Conservation (phyloP, 1,140 invertebrate genomes). For the Eciton burchellii region DNA sequence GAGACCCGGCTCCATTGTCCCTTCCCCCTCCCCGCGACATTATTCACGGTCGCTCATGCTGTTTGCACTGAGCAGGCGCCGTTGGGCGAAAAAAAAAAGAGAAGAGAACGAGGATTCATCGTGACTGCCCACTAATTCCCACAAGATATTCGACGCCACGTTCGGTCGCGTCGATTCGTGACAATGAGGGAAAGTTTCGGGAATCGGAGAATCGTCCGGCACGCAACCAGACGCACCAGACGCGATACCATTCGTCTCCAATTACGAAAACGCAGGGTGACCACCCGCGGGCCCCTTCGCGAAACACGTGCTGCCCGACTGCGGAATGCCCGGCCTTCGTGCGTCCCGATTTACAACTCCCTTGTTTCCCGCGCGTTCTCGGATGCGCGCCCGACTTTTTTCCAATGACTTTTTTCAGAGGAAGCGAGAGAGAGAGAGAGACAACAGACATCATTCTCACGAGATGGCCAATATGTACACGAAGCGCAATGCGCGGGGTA, state of each 20-base stretch:
- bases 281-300: background rate
- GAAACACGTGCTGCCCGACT: background rate
- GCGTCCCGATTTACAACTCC: conserved; percentile 13
- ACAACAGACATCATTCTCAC: background rate
- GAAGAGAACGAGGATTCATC: too few relatives aligned
- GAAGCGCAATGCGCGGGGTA: background rate
- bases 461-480: conserved; percentile 21
- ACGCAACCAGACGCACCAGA: background rate
- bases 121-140: background rate
- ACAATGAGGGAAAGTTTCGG: background rate
- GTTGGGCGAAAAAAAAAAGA: background rate
- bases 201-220: background rate
- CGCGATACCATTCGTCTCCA: background rate
- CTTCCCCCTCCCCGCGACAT: background rate
- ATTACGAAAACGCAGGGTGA: background rate
- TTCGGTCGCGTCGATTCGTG: background rate
- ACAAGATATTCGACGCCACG: background rate
- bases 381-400: background rate
- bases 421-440: too few relatives aligned
- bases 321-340: background rate
- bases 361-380: background rate
- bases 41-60: conserved; percentile 11
- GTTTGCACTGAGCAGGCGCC: background rate
- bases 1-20: conserved; percentile 16
- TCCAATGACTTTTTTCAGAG: background rate